Base-by-base conservation (phyloP, 2,888 invertebrate genomes). In the Caenorhabditis sp. region DNA sequence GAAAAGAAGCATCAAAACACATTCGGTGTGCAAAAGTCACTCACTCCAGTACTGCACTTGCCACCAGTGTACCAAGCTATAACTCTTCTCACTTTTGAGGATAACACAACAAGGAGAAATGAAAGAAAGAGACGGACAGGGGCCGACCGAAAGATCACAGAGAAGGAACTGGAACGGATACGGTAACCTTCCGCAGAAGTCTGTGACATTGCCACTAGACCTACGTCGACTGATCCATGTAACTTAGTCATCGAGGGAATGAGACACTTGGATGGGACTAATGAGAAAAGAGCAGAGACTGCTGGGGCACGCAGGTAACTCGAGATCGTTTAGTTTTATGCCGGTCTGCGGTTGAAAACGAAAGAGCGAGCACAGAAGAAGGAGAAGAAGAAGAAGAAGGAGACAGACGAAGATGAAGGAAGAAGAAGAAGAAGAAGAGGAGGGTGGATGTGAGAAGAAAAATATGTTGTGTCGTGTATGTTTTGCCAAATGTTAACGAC, bases 241-340 rank as follows among this genome's bases (percentile, higher is more conserved):
- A 37, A 32, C 8, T 2, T 56, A 20, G 51, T 51, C 32, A 32
- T 32, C 32, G 32, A 32, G 9, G 32, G 13, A 15, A 56, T 18
- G 20, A 56, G 32, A 56, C 35, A 32, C 37, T 60, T 20, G 3
- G 53, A 40, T 11, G 47, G 15, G 64, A 51, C 40, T 60, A 60
- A 60, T 60, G 47, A 62, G 62, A 56, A 71, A 64, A 67, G 76
- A 68, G 67, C 53, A 55, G 65, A 67, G 67, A 61, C 60, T 51
- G n/a, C n/a, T n/a, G n/a, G 51, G 26, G n/a, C 32, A 35, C 64
- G 51, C 76, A 76, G 67, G 76, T 76, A 76, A 76, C 76, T 76
- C 76, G 76, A 76, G 67, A 76, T 76, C 76, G 67, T 67, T 76
- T 67, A 67, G 67, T 76, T 76, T 76, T 76, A 76, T 76, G 76